These are phyloP conservation scores for Cryptocephalus moraei DNA, from an alignment of 2,888 invertebrate genomes.

Conservation along the genomic window DNA sequence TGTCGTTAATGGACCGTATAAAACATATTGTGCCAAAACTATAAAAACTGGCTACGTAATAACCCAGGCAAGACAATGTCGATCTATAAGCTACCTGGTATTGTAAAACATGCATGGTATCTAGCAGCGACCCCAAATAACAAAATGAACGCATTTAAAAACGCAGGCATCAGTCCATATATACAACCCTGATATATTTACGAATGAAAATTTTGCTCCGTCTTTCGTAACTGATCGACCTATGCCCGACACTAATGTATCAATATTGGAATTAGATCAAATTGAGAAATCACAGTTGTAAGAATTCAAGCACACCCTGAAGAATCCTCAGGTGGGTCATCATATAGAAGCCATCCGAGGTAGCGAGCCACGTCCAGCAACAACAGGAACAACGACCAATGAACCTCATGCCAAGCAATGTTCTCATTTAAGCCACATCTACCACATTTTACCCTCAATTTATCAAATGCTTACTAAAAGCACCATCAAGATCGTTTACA, in stretches of 20 bases:
- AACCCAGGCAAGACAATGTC: slow-evolving; percentile 14
- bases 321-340: neutral
- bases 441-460: too few species aligned
- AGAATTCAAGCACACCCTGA: neutral
- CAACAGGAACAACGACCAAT: too few species aligned
- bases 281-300: neutral
- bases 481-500: too few species aligned
- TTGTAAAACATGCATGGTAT: slow-evolving; percentile 16
- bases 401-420: too few species aligned
- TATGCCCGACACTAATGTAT: neutral
- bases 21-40: slow-evolving; percentile 1
- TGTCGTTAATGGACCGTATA: neutral
- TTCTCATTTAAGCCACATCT: too few species aligned
- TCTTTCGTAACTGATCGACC: slow-evolving; percentile 6
- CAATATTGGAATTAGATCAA: neutral
- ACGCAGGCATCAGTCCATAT: slow-evolving; percentile 16
- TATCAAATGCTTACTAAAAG: too few species aligned
- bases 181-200: slow-evolving; percentile 10
- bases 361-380: too few species aligned
- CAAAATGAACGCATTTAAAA: slow-evolving; percentile 12
- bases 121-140: slow-evolving; percentile 5
- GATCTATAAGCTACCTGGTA: slow-evolving; percentile 14
- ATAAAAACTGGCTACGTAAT: slow-evolving; percentile 5
- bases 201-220: slow-evolving; percentile 8
- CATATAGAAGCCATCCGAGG: too few species aligned